Conservation (phyloP, 1,140 invertebrate genomes). For the Drosophila sp. region DNA sequence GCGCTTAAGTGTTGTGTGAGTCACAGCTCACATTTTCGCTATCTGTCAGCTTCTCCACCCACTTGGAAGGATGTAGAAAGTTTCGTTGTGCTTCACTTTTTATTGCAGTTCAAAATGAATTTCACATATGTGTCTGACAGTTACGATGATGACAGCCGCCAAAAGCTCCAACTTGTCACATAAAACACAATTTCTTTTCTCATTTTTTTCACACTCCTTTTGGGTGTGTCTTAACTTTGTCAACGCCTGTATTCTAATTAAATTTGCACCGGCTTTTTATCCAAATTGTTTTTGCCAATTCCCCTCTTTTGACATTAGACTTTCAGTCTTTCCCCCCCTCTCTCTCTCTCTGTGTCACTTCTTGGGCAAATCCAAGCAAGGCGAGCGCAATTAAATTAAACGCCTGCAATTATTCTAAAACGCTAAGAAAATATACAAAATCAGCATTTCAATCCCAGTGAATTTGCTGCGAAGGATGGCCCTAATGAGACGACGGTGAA, state of each 20-base stretch:
- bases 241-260: slow-evolving; percentile 65
- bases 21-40: slow-evolving; percentile 5
- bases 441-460: slow-evolving; percentile 38
- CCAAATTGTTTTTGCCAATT: slow-evolving; percentile 62
- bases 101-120: slow-evolving; percentile 79
- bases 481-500: slow-evolving; percentile 64
- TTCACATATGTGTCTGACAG: slow-evolving; percentile 69
- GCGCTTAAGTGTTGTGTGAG: slow-evolving; percentile 44
- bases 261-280: slow-evolving; percentile 71
- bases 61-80: slow-evolving; percentile 27
- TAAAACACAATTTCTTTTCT: slow-evolving; percentile 48
- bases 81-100: slow-evolving; percentile 67
- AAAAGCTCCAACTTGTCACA: slow-evolving; percentile 50
- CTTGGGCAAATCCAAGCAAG: slow-evolving; percentile 58
- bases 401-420: slow-evolving; percentile 77
- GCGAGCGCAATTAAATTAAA: slow-evolving; percentile 78
- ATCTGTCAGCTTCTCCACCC: not conserved
- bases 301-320: slow-evolving; percentile 10
- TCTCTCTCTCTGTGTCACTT: too few relatives aligned
- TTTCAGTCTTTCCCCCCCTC: slow-evolving; percentile 18
- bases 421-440: slow-evolving; percentile 62
- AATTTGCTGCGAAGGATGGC: slow-evolving; percentile 3
- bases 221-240: slow-evolving; percentile 63
- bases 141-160: slow-evolving; percentile 59
- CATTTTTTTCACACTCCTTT: slow-evolving; percentile 13